A percentile compares a stretch with the other conserved stretches of the same genome.
Evolutionary conservation across 2,888 invertebrate species (phyloP).

Genomic region (Caenorhabditis sp.): DNA sequence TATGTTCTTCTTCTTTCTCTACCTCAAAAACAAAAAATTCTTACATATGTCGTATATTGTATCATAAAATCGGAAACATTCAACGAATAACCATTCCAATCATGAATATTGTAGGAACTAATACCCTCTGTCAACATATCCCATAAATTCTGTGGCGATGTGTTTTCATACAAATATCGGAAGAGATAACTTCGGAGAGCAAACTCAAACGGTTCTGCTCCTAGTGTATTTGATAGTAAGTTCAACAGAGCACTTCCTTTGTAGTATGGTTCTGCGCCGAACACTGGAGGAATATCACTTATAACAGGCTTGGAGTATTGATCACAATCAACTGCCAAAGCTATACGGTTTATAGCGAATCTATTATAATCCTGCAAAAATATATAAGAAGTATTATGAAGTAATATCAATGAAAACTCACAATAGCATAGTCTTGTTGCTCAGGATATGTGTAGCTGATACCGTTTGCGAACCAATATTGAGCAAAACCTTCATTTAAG

Average conservation of each 20-base stretch:
- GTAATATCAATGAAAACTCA: constrained; percentile 7
- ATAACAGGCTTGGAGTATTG: constrained; percentile 32
- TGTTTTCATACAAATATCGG: constrained; percentile 16
- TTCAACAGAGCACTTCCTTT: constrained; percentile 43
- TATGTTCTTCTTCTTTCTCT: background rate
- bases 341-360: constrained; percentile 35
- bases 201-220: constrained; percentile 13
- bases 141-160: constrained; percentile 25
- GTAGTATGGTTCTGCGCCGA: constrained; percentile 33
- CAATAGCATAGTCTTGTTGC: constrained; percentile 40
- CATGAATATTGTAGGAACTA: constrained; percentile 14
- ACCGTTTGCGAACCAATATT: constrained; percentile 48
- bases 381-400: background rate
- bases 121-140: constrained; percentile 9
- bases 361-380: constrained; percentile 32
- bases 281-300: constrained; percentile 32
- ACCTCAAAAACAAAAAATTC: background rate
- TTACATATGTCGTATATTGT: constrained; percentile 25
- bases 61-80: constrained; percentile 35
- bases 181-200: constrained; percentile 17
- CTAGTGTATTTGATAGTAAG: constrained; percentile 25
- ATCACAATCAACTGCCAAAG: constrained; percentile 28
- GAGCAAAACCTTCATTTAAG: constrained; percentile 61
- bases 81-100: constrained; percentile 45
- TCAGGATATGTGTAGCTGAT: constrained; percentile 39